Conservation (phyloP, 2,797 vertebrate genomes). For the Naso thynnoides region DNA sequence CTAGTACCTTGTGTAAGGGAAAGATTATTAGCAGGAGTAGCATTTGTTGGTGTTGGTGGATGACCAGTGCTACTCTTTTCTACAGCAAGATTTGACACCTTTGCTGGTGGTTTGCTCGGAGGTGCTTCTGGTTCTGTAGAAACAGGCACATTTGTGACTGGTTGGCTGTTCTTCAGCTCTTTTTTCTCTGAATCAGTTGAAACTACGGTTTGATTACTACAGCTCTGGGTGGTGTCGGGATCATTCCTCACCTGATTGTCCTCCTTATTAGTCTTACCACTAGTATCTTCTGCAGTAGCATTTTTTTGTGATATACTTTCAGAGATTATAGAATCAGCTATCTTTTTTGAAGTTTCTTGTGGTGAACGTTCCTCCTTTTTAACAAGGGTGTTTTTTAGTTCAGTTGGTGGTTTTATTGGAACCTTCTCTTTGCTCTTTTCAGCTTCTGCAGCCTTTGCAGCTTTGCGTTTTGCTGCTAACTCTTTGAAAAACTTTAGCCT, state of each 20-base stretch:
- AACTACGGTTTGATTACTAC: constrained; percentile 44
- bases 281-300: constrained; percentile 27
- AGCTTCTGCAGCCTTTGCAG: constrained; percentile 62
- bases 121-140: constrained; percentile 52
- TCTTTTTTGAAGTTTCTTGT: constrained; percentile 33
- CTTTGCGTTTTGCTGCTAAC: constrained; percentile 82
- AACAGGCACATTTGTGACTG: constrained; percentile 28
- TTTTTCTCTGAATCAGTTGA: constrained; percentile 65
- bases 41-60: constrained; percentile 9
- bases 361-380: constrained; percentile 42
- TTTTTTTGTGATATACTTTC: constrained; percentile 7
- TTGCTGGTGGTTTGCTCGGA: constrained; percentile 12
- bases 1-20: constrained; percentile 25
- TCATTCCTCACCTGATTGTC: constrained; percentile 27
- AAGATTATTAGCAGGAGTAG: constrained; percentile 17
- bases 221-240: constrained; percentile 6
- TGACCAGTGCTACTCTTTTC: constrained; percentile 41
- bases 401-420: constrained; percentile 28
- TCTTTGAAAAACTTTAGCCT: constrained; percentile 84
- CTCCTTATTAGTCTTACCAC: constrained; percentile 25
- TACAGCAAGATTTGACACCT: constrained; percentile 45
- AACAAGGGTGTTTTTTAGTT: constrained; percentile 29
- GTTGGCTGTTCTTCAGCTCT: constrained; percentile 45
- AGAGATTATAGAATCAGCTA: constrained; percentile 9
- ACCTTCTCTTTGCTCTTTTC: constrained; percentile 56